These are phyloP conservation scores for Osmoderma eremita DNA, from an alignment of 2,888 invertebrate genomes.

Conservation along the genomic window DNA sequence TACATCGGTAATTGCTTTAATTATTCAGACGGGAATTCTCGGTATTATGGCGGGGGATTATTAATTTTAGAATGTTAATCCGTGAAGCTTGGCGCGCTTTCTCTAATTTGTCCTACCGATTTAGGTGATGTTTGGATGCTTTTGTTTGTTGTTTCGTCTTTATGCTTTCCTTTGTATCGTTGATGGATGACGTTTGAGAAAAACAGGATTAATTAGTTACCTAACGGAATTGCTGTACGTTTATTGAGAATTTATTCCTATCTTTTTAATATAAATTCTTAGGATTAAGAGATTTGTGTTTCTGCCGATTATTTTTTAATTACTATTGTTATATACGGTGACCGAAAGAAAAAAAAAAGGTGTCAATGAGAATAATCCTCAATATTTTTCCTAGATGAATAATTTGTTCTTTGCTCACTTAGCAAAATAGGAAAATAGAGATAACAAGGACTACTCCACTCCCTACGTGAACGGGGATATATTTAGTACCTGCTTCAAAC, in stretches of 20 bases:
- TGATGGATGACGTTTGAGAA: background rate
- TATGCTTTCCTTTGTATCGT: background rate
- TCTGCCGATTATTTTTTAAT: too few species aligned
- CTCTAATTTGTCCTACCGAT: background rate
- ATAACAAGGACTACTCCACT: too few species aligned
- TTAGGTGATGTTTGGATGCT: background rate
- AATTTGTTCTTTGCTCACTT: too few species aligned
- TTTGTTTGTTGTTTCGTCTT: constrained; percentile 8
- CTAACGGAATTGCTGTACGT: background rate
- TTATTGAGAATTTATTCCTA: background rate
- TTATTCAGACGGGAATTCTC: constrained; percentile 48
- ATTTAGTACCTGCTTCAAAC: too few species aligned
- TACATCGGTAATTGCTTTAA: constrained; percentile 57
- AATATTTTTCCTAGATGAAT: too few species aligned
- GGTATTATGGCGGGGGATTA: constrained; percentile 44
- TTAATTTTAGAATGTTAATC: constrained; percentile 45
- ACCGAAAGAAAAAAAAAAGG: too few species aligned
- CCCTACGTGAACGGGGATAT: too few species aligned
- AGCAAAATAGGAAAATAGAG: too few species aligned
- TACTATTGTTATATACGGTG: too few species aligned
- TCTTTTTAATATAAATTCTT: too few species aligned
- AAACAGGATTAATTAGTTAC: background rate
- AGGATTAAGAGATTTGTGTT: too few species aligned
- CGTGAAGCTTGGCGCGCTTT: constrained; percentile 1
- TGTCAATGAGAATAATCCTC: too few species aligned